A percentile compares a stretch with the other conserved stretches of the same genome.
Conservation (phyloP, 2,113 vertebrate species). For the Eclectus roratus region DNA sequence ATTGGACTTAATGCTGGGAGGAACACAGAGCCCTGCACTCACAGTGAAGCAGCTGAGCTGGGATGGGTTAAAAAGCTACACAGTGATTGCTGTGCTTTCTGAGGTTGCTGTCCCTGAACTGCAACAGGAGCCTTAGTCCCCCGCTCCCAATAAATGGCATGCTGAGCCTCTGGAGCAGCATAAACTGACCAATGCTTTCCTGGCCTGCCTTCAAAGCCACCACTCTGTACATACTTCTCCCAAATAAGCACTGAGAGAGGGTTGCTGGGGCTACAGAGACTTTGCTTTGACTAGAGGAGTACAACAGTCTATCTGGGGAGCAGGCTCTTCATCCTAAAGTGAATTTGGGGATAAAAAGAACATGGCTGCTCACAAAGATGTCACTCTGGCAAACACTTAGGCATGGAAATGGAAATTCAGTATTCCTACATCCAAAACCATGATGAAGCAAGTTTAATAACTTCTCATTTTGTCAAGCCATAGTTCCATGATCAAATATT, state of each 20-base stretch:
- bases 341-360: not conserved
- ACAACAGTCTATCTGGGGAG: not conserved
- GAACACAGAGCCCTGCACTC: not conserved
- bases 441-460: not conserved
- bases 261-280: not conserved
- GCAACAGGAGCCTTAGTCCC: not conserved
- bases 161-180: not conserved
- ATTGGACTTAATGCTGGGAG: not conserved
- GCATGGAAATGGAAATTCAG: not conserved
- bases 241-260: fast-evolving
- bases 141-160: not conserved
- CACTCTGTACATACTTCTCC: not conserved
- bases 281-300: not conserved
- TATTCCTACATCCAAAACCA: not conserved
- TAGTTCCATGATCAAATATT: not conserved
- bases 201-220: not conserved
- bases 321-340: not conserved
- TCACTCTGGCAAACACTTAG: not conserved
- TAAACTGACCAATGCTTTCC: not conserved
- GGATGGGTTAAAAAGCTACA: not conserved
- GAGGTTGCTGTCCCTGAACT: not conserved
- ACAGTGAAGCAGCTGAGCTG: not conserved
- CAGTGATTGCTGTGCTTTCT: not conserved
- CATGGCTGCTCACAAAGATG: not conserved
- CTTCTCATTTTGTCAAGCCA: not conserved